Conservation (phyloP, 2,797 vertebrate species). For the Chromobotia macracanthus region DNA sequence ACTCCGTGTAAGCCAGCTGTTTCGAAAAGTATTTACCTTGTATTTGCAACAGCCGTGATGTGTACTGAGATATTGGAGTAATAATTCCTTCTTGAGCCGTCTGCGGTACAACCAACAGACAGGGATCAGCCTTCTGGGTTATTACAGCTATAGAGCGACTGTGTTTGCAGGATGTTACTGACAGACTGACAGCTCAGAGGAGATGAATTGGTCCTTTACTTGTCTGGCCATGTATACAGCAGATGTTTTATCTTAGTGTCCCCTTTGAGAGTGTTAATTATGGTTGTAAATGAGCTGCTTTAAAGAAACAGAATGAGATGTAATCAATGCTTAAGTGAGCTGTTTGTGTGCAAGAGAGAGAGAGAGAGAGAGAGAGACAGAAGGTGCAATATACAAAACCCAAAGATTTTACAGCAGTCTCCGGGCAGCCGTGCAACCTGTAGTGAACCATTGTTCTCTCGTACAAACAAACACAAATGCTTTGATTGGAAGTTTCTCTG, state of each 20-base stretch:
- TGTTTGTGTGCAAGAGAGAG: conserved; percentile 44
- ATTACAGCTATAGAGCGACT: neutral
- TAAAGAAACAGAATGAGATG: conserved; percentile 42
- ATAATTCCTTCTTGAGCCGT: neutral
- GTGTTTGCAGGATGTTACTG: neutral
- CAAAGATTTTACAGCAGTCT: conserved; percentile 19
- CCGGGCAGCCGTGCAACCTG: neutral
- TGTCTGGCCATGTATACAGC: conserved; percentile 37
- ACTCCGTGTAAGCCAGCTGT: neutral
- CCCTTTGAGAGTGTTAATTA: conserved; percentile 53
- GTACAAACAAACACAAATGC: neutral
- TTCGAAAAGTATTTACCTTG: neutral
- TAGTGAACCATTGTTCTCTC: conserved; percentile 10
- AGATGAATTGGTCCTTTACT: conserved; percentile 41
- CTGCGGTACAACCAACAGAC: conserved; percentile 5
- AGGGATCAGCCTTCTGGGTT: neutral
- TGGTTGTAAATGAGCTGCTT: conserved; percentile 46
- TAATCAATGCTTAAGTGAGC: conserved; percentile 50
- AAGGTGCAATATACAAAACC: conserved; percentile 23
- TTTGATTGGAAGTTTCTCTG: neutral
- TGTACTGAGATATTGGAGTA: conserved; percentile 1
- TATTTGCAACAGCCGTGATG: neutral
- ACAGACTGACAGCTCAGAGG: conserved; percentile 26
- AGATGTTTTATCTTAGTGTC: conserved; percentile 45
- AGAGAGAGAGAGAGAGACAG: conserved; percentile 39